These are phyloP conservation scores for Toxostoma redivivum DNA, from an alignment of 2,113 vertebrate genomes.

Conservation along the genomic window DNA sequence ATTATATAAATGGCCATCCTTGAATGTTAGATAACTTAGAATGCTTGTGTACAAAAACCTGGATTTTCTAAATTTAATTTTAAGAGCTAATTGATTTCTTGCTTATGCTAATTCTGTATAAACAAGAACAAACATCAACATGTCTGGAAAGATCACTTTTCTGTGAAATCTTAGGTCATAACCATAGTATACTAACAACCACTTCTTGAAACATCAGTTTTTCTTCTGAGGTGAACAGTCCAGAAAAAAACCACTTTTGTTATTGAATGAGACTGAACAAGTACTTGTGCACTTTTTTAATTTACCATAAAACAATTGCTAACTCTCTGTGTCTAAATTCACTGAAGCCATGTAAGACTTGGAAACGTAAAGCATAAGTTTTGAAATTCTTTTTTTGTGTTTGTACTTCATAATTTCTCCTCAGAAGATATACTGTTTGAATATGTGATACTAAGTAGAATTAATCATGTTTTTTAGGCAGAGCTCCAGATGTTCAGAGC, in stretches of 20 bases:
- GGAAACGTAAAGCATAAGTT: background rate
- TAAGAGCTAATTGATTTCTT: background rate
- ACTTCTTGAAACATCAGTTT: background rate
- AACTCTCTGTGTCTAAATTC: background rate
- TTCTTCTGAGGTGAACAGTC: background rate
- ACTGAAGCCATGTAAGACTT: background rate
- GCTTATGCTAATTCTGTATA: background rate
- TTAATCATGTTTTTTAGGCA: constrained; percentile 65
- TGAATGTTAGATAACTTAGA: background rate
- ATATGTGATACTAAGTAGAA: background rate
- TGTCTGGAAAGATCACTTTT: background rate
- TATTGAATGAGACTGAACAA: background rate
- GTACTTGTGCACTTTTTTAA: background rate
- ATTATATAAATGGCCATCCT: background rate
- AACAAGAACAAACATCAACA: background rate
- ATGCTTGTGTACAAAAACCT: background rate
- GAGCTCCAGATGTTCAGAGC: constrained; percentile 93
- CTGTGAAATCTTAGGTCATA: background rate
- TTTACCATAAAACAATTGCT: background rate
- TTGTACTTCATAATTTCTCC: background rate
- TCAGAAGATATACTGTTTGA: background rate
- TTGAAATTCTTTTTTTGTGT: background rate
- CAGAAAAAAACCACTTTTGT: background rate
- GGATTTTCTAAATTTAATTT: background rate
- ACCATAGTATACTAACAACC: background rate